These are phyloP conservation scores for Cephalopholis sonnerati DNA, from an alignment of 2,113 vertebrate genomes.

Conservation along the genomic window DNA sequence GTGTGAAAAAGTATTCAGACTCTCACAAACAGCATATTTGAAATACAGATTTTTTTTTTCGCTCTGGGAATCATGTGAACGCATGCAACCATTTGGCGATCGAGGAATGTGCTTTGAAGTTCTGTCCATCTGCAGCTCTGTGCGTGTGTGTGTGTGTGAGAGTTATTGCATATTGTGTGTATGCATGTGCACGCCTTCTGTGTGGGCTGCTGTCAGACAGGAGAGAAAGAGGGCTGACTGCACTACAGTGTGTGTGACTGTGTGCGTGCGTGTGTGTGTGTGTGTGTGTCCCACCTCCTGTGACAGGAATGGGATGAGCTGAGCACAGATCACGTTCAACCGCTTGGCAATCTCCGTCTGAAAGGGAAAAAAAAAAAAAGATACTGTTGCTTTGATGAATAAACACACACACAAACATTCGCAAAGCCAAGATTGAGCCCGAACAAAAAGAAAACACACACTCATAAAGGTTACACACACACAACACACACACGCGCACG, in stretches of 20 bases:
- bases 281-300: constrained; percentile 88
- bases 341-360: constrained; percentile 96
- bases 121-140: constrained; percentile 41
- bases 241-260: constrained; percentile 44
- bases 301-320: constrained; percentile 96
- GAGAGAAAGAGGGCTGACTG: constrained; percentile 30
- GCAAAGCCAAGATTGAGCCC: constrained; percentile 31
- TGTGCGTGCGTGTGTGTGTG: constrained; percentile 40
- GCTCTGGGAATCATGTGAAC: background rate
- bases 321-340: constrained; percentile 94
- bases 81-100: constrained; percentile 18
- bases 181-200: constrained; percentile 40
- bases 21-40: constrained; percentile 25
- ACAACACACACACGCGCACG: background rate
- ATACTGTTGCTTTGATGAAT: constrained; percentile 72
- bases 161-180: constrained; percentile 43
- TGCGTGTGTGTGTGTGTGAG: constrained; percentile 16
- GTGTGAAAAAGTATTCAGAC: constrained; percentile 28
- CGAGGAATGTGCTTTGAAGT: constrained; percentile 38
- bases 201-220: constrained; percentile 49
- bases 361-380: constrained; percentile 40
- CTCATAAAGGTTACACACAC: constrained; percentile 39
- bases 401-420: constrained; percentile 35
- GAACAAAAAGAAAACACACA: constrained; percentile 50
- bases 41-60: background rate